Evolutionary conservation across 1,140 invertebrate species (phyloP).

Genomic region (Papilio machaon): DNA sequence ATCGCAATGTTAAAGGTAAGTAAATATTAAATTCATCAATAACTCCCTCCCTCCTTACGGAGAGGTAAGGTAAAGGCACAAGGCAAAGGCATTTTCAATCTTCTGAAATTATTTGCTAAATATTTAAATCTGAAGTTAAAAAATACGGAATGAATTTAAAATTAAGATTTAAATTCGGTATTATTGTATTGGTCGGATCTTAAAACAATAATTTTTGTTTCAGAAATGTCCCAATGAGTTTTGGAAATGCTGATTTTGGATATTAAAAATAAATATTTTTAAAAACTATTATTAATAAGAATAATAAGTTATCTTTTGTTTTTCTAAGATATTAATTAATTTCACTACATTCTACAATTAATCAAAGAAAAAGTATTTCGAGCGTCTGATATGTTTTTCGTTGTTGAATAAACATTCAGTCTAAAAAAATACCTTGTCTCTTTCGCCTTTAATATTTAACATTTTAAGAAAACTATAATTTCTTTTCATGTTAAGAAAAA

Average conservation of each 20-base stretch:
- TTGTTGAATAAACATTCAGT: too few species aligned
- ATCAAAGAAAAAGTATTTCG: not conserved
- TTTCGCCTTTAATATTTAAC: not conserved
- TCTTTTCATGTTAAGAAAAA: not conserved
- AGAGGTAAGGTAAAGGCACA: too few species aligned
- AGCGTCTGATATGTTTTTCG: too few species aligned
- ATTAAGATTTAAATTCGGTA: too few species aligned
- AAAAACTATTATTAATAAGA: too few species aligned
- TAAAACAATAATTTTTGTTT: constrained; percentile 46
- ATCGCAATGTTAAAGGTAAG: constrained; percentile 75
- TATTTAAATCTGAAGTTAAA: too few species aligned
- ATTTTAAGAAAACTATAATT: too few species aligned
- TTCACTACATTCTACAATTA: not conserved
- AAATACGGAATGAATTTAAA: too few species aligned
- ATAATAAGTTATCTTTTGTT: not conserved
- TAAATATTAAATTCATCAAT: not conserved
- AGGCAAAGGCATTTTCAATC: too few species aligned
- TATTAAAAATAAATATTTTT: not conserved
- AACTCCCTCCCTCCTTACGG: too few species aligned
- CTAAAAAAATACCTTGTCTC: not conserved
- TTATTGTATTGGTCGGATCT: too few species aligned
- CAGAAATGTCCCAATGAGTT: constrained; percentile 71
- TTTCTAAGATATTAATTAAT: not conserved
- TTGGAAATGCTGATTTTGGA: constrained; percentile 60
- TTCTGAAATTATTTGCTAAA: too few species aligned